Conservation (phyloP, 2,888 invertebrate genomes). For the Parnassius smintheus region DNA sequence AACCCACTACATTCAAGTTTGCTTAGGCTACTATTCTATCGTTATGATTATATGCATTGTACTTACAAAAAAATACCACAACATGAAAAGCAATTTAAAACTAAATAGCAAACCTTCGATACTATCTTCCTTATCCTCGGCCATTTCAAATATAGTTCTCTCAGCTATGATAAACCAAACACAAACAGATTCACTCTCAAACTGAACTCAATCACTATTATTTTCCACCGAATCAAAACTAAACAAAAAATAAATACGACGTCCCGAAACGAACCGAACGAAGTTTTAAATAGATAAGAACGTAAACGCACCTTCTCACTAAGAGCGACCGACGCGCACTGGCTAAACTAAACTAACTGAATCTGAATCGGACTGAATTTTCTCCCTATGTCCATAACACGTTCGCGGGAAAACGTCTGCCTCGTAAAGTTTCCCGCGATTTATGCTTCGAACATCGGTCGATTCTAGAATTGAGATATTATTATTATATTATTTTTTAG, state of each 20-base stretch:
- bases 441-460: slow-evolving; percentile 2
- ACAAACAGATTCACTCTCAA: background rate
- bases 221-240: slow-evolving; percentile 11
- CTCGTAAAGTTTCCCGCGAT: slow-evolving; percentile 19
- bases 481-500: slow-evolving; percentile 16
- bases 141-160: slow-evolving; percentile 3
- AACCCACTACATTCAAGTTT: too few relatives aligned
- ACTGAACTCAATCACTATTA: background rate
- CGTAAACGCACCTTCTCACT: slow-evolving; percentile 22
- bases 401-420: slow-evolving; percentile 24
- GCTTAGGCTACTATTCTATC: too few relatives aligned
- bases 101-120: slow-evolving; percentile 28
- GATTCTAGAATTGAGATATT: slow-evolving; percentile 5
- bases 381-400: background rate
- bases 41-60: too few relatives aligned
- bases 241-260: slow-evolving; percentile 7
- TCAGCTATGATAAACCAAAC: too few relatives aligned
- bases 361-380: background rate
- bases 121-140: slow-evolving; percentile 26
- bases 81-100: background rate
- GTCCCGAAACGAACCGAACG: too few relatives aligned
- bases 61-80: too few relatives aligned
- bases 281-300: slow-evolving; percentile 4
- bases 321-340: slow-evolving; percentile 30
- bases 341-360: background rate